Base-by-base conservation (phyloP, 2,888 invertebrate species). In the Hirtodrosophila histrioides region DNA sequence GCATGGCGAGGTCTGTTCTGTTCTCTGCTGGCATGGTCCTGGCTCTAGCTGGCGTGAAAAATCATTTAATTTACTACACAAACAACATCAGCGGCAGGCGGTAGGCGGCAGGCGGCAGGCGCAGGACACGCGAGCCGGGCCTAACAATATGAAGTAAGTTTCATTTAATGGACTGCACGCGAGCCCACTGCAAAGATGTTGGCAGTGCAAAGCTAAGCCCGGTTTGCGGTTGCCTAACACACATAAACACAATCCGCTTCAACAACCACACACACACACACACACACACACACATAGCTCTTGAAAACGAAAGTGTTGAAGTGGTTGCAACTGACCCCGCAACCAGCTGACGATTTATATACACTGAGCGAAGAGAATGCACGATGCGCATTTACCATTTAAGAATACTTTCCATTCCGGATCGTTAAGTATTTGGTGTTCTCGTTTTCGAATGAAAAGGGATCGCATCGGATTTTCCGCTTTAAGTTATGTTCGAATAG, bases 1-100 rank as follows among this genome's bases (percentile, higher is more conserved):
- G 74, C 74, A 74, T 71, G 77, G 72, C 56, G 24, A 56, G 73
- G 76, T 49, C 35, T 31, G 49, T 23, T 33, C 24, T 9, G 69
- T 69, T 41, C 46, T 45, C 37, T 33, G 33, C 39, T 41, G 43
- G n/a, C 10, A 29, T 41, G n/a, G 24, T 23, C 10, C 39, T 45
- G 51, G 23, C 36, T 49, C 12, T 57, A 27, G 70, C 79, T 74
- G 87, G 83, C 84, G 75, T 82, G 83, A 88, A 84, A 74, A 84
- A 84, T 84, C 86, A 84, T 86, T 88, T 88, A 83, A 88, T 84
- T 84, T 84, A 80, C 88, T 83, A 74, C 69, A 64, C 85, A 85
- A 71, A 66, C 77, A 44, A 64, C 41, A 53, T n/a, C 27, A 56
- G 29, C 46, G 55, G 45, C 24, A 41, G 35, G 29, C 46, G 55